Conservation (phyloP, 2,113 vertebrate species). For the Laticauda colubrina region DNA sequence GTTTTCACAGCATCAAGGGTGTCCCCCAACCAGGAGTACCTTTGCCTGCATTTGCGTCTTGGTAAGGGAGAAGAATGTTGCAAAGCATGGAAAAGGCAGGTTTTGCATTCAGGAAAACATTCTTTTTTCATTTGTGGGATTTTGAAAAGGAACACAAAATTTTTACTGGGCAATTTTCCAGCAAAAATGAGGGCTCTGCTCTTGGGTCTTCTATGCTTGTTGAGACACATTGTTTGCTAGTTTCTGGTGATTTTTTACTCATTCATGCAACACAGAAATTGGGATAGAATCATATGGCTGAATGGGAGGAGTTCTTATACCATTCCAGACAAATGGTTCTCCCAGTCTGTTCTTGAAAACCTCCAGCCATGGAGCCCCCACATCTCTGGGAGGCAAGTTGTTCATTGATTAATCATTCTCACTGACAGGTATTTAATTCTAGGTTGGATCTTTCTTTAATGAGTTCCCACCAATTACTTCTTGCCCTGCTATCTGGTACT, state of each 20-base stretch:
- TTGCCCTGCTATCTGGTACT: no score
- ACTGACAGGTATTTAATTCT: no score
- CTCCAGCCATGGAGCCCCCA: no score
- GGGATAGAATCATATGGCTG: not conserved
- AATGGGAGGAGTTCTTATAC: no score
- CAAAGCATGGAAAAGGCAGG: not conserved
- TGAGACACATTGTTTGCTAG: not conserved
- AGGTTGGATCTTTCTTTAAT: no score
- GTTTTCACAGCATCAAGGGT: not conserved
- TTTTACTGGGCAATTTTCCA: not conserved
- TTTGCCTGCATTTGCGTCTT: not conserved
- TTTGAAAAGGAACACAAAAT: not conserved
- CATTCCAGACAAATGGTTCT: no score
- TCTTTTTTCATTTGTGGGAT: not conserved
- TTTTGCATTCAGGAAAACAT: not conserved
- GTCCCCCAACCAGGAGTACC: not conserved
- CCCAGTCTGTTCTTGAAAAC: no score
- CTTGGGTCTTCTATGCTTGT: not conserved
- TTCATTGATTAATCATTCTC: no score
- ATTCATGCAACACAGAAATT: not conserved
- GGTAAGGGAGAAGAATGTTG: not conserved
- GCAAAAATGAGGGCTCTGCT: not conserved
- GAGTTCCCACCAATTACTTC: no score
- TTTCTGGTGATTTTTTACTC: not conserved
- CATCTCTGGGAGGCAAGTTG: no score